phyloP scores from a whole-genome alignment of 2,888 invertebrate genomes.

The Prenolepis imparis region DNA sequence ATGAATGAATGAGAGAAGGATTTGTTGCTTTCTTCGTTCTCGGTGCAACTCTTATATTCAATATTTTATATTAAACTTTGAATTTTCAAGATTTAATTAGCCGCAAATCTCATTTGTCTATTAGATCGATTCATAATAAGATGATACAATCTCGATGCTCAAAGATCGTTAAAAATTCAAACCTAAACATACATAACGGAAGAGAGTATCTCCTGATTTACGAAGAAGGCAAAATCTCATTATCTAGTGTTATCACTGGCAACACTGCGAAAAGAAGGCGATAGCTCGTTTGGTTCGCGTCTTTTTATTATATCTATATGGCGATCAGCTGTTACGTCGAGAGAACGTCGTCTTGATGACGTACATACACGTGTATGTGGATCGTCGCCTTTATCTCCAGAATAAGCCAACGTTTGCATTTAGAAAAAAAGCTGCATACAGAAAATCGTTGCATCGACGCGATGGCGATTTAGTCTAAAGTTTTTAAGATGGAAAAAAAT shows the following conservation, averaged over 20 bases:
- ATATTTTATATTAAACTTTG: not conserved
- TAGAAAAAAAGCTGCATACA: not conserved
- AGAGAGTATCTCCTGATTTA: slow-evolving; percentile 41
- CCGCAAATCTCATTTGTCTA: slow-evolving; percentile 2
- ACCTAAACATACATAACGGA: slow-evolving; percentile 34
- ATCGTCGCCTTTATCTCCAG: slow-evolving; percentile 37
- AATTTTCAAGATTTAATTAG: not conserved
- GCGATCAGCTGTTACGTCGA: slow-evolving; percentile 7
- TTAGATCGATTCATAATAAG: not conserved
- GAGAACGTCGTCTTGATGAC: slow-evolving; percentile 21
- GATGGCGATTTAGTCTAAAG: slow-evolving; percentile 22
- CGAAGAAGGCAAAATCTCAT: slow-evolving; percentile 46
- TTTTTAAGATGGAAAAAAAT: not conserved
- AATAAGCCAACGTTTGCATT: slow-evolving; percentile 31
- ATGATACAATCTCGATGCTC: slow-evolving; percentile 44
- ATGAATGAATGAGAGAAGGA: not conserved
- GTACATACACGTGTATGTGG: slow-evolving; percentile 26
- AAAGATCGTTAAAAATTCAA: slow-evolving; percentile 54
- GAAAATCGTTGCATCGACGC: slow-evolving; percentile 38
- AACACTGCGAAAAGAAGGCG: slow-evolving; percentile 27
- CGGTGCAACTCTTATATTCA: not conserved
- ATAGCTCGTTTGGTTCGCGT: slow-evolving; percentile 45
- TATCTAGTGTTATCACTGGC: slow-evolving; percentile 53
- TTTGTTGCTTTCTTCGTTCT: not conserved
- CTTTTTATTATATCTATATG: slow-evolving; percentile 34